These are phyloP conservation scores for Alouatta palliata DNA, from an alignment of 2,113 vertebrate genomes.

Conservation along the genomic window DNA sequence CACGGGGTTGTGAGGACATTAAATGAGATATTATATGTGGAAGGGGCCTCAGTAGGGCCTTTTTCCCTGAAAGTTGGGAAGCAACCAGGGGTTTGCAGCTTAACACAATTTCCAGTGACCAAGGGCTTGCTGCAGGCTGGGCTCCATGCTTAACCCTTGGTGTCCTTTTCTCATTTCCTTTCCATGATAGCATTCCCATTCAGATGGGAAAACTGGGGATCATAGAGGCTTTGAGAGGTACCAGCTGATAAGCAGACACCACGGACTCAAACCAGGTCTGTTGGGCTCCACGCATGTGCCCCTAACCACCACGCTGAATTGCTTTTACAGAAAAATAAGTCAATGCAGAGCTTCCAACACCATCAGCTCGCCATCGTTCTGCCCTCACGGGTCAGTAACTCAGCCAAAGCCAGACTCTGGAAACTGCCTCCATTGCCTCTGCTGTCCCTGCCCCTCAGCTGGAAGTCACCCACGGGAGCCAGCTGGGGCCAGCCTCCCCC, in stretches of 20 bases:
- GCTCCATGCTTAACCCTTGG: neutral
- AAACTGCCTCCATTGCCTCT: no score
- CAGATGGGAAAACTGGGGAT: neutral
- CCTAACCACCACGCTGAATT: neutral
- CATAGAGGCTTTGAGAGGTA: neutral
- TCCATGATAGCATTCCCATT: neutral
- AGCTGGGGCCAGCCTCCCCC: neutral
- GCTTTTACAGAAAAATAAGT: neutral
- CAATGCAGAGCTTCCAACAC: fast-evolving
- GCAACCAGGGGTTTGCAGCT: neutral
- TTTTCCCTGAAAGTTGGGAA: neutral
- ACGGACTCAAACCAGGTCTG: neutral
- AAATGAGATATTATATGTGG: neutral
- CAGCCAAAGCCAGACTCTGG: neutral
- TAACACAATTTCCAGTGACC: neutral
- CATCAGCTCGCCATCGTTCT: fast-evolving
- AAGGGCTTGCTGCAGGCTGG: neutral
- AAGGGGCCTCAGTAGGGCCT: neutral
- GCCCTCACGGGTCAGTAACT: neutral
- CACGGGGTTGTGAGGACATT: neutral
- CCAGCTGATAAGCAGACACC: neutral
- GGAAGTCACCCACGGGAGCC: neutral
- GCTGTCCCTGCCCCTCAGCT: neutral
- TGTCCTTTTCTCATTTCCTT: no score
- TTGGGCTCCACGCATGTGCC: neutral